Evolutionary conservation across 2,888 invertebrate genomes (phyloP), one percentile per base, ranked within the genome.

Genomic region (Leptopilina syphax): DNA sequence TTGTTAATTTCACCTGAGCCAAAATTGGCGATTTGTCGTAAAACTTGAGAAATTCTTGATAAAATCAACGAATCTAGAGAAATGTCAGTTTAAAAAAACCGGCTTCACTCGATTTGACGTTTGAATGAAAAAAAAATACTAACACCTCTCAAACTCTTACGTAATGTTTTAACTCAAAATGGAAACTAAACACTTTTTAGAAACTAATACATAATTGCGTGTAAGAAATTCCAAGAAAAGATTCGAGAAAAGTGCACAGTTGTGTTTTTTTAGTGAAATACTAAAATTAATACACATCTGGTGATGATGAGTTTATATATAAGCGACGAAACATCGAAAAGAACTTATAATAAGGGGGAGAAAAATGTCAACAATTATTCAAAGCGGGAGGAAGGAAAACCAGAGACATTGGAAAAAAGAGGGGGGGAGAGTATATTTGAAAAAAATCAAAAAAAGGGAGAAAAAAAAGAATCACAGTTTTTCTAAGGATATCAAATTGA

Each of bases 341-440:
- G 24, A 78, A 27, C 24, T 65, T 41, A 47, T 12, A 50, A 50
- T 50, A 50, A 34, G 47, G 70, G 70, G 54, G 18, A 54, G 3
- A 13, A 18, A 13, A 13, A 34, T 44, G 44, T 44, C 44, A 44
- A 44, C 44, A 44, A 44, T 44, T 44, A 44, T 44, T 44, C 44
- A 44, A 8, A 6, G 44, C 44, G 44, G 4, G 18, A 34, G 34
- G 44, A 54, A n/a, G 44, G 68, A 68, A 47, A 67, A 44, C n/a
- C 60, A 78, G 63, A 34, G 12, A 12, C 44, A 50, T 5, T 9
- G 9, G 9, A 6, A 47, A 47, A 47, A 41, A 73, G 10, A 86
- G 84, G 87, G 89, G 89, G 89, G 89, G 0, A 88, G 88, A 86
- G 86, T 86, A 85, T 87, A 34, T 34, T 34, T 34, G 34, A 4